These are phyloP conservation scores for Laticauda colubrina DNA, from an alignment of 2,113 vertebrate genomes.

Conservation along the genomic window DNA sequence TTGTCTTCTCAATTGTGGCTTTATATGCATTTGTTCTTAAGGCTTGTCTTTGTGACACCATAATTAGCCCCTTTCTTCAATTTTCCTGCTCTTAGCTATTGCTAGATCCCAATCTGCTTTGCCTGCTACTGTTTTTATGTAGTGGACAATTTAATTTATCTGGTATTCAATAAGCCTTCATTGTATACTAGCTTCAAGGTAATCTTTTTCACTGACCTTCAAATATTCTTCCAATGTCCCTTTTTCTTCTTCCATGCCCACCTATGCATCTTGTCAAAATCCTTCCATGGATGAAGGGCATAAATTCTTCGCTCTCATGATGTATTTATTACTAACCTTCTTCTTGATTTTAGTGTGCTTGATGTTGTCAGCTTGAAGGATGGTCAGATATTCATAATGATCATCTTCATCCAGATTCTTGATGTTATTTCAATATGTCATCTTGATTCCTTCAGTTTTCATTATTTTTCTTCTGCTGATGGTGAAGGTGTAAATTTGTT, in stretches of 20 bases:
- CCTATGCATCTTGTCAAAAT: background rate
- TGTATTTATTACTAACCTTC: background rate
- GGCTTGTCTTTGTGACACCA: background rate
- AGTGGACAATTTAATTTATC: background rate
- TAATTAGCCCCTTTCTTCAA: background rate
- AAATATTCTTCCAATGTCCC: background rate
- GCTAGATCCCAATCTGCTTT: background rate
- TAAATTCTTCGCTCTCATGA: background rate
- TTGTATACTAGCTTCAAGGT: background rate
- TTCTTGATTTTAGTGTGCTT: background rate
- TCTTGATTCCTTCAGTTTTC: background rate
- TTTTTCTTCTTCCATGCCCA: background rate
- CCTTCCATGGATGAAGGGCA: background rate
- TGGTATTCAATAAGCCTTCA: background rate
- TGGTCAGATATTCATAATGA: background rate
- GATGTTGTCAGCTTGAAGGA: background rate
- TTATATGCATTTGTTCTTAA: background rate
- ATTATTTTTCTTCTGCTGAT: background rate
- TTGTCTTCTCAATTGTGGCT: background rate
- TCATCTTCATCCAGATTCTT: background rate
- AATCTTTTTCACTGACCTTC: background rate
- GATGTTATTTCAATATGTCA: background rate
- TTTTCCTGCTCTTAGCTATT: background rate
- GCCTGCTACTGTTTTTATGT: background rate
- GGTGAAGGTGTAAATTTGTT: background rate